A percentile compares a stretch with the other conserved stretches of the same genome.
Evolutionary conservation across 1,140 invertebrate genomes (phyloP).

Genomic region (Bombus soroeensis): DNA sequence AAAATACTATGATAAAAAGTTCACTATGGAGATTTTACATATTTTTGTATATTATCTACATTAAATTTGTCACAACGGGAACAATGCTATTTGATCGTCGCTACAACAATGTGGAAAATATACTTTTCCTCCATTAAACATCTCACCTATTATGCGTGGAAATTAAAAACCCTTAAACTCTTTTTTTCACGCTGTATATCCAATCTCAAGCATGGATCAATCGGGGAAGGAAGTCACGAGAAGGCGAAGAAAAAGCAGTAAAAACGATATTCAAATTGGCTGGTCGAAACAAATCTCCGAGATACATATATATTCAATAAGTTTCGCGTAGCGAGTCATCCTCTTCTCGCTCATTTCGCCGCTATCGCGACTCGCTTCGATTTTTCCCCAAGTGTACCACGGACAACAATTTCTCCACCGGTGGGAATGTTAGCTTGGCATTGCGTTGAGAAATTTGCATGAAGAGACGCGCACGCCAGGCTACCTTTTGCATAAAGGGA

Average conservation of each 20-base stretch:
- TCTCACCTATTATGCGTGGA: too few species aligned
- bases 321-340: neutral
- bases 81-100: too few species aligned
- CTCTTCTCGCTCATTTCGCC: slow-evolving; percentile 10
- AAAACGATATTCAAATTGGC: slow-evolving; percentile 9
- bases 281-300: slow-evolving; percentile 10
- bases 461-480: slow-evolving; percentile 23
- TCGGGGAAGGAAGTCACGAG: neutral
- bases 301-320: slow-evolving; percentile 18
- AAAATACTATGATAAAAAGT: too few species aligned
- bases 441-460: slow-evolving; percentile 48
- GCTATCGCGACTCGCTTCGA: neutral
- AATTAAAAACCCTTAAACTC: neutral
- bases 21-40: too few species aligned
- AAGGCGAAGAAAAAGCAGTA: neutral
- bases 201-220: neutral
- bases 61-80: too few species aligned
- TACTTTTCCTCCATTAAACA: too few species aligned
- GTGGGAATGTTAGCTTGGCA: neutral
- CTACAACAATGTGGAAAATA: too few species aligned
- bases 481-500: slow-evolving; percentile 68
- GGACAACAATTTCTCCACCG: slow-evolving; percentile 29
- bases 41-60: too few species aligned
- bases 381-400: neutral
- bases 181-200: too few species aligned